These are phyloP conservation scores for Erebia epiphron DNA, from an alignment of 2,888 invertebrate species.

Conservation along the genomic window DNA sequence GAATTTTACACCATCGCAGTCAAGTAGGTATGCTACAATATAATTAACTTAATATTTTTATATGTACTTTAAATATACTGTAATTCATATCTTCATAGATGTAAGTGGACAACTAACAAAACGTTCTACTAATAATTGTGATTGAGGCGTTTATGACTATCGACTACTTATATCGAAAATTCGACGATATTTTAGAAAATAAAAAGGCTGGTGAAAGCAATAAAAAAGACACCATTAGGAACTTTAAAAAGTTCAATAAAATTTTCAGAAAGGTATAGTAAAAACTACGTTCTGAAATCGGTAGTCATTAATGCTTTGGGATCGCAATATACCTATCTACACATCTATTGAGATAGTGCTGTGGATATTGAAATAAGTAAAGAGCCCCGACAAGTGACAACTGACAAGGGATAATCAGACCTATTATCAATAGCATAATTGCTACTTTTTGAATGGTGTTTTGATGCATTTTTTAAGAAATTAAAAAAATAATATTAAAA, in stretches of 20 bases:
- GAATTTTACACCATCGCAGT: constrained; percentile 65
- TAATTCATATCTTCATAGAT: constrained; percentile 81
- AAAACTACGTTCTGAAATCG: constrained; percentile 36
- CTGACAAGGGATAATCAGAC: constrained; percentile 73
- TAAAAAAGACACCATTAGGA: constrained; percentile 37
- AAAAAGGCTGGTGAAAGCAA: constrained; percentile 40
- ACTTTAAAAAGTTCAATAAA: constrained; percentile 30
- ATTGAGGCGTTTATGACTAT: constrained; percentile 48
- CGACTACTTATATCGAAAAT: constrained; percentile 27
- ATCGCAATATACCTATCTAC: constrained; percentile 53
- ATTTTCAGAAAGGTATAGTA: constrained; percentile 20
- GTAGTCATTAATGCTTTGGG: constrained; percentile 41
- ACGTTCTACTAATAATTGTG: constrained; percentile 67
- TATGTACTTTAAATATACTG: constrained; percentile 81
- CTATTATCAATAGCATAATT: constrained; percentile 77
- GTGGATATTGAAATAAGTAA: constrained; percentile 51
- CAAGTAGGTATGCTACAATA: constrained; percentile 65
- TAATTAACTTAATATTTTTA: constrained; percentile 78
- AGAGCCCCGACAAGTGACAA: constrained; percentile 71
- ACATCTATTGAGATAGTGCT: constrained; percentile 57
- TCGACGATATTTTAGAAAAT: constrained; percentile 28
- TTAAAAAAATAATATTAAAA: constrained; percentile 58
- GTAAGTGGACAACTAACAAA: constrained; percentile 71
- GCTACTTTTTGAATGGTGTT: constrained; percentile 81
- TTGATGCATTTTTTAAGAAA: constrained; percentile 79